Evolutionary conservation across 2,888 invertebrate genomes (phyloP).

Genomic region (Bellardia pandia): DNA sequence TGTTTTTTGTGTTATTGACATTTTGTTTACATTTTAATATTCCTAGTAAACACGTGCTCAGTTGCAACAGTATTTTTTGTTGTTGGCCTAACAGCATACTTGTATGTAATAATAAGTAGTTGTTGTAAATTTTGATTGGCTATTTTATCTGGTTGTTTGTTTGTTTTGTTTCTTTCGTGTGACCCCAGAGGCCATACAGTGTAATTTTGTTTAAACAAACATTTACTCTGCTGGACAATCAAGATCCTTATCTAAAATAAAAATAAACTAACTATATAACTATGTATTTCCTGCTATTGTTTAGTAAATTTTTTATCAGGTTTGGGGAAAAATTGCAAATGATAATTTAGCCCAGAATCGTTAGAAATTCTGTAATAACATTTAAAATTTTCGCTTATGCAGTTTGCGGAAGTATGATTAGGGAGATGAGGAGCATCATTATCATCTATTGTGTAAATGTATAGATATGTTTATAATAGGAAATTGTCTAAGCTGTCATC

Average conservation of each 20-base stretch:
- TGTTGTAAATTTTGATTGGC: constrained; percentile 2
- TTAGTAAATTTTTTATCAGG: too few species aligned
- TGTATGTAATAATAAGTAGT: background rate
- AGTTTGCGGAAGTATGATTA: too few species aligned
- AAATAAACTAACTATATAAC: background rate
- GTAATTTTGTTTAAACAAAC: background rate
- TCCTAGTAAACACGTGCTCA: constrained; percentile 61
- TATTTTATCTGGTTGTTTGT: background rate
- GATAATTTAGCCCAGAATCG: too few species aligned
- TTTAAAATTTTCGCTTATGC: too few species aligned
- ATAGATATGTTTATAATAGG: too few species aligned
- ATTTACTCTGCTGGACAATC: background rate
- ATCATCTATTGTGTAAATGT: too few species aligned
- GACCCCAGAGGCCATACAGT: constrained; percentile 31
- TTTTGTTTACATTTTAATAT: constrained; percentile 55
- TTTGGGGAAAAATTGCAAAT: too few species aligned
- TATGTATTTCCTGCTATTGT: too few species aligned
- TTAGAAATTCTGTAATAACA: too few species aligned
- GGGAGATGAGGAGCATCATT: too few species aligned
- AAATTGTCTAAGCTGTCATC: too few species aligned
- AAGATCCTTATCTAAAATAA: background rate
- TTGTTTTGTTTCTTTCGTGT: constrained; percentile 12
- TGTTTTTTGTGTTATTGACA: constrained; percentile 25
- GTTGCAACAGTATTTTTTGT: constrained; percentile 46
- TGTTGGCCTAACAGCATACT: background rate